A percentile compares a stretch with the other conserved stretches of the same genome.
Conservation (phyloP, 64 coral and sea anemone species). For the Montipora efflorescens region DNA sequence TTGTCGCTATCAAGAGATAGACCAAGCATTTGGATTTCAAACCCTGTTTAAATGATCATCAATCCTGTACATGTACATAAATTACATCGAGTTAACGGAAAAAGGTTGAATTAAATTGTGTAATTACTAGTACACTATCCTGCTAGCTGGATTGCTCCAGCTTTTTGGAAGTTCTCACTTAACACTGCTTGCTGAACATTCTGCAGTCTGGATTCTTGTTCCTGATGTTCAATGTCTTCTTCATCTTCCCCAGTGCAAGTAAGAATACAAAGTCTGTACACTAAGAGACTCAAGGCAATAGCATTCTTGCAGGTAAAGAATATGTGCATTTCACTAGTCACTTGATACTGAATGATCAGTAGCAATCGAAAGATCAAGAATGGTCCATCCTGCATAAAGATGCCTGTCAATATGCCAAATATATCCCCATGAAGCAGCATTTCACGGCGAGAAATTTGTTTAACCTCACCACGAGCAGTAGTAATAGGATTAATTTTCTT, state of each 20-base stretch:
- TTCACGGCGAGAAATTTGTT: conserved; percentile 89
- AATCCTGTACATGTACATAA: too few relatives aligned
- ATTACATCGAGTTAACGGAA: too few relatives aligned
- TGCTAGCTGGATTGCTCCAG: conserved; percentile 88
- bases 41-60: too few relatives aligned
- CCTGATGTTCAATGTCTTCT: conserved; percentile 59
- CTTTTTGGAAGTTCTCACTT: conserved; percentile 83
- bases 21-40: too few relatives aligned
- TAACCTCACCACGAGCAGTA: conserved; percentile 81
- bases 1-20: too few relatives aligned
- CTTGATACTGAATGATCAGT: conserved; percentile 77
- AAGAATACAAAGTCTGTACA: conserved; percentile 96
- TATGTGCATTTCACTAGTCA: conserved; percentile 98
- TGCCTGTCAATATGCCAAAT: conserved; percentile 95
- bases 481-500: conserved; percentile 91
- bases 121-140: not conserved
- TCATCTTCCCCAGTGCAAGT: conserved; percentile 97
- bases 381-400: conserved; percentile 98
- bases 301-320: conserved; percentile 99
- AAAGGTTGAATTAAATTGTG: not conserved
- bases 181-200: conserved; percentile 95
- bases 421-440: conserved; percentile 96
- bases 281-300: conserved; percentile 88
- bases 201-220: conserved; percentile 76
- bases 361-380: conserved; percentile 93